These are phyloP conservation scores for Callorhinus ursinus DNA, from an alignment of 2,113 vertebrate genomes.

Conservation along the genomic window DNA sequence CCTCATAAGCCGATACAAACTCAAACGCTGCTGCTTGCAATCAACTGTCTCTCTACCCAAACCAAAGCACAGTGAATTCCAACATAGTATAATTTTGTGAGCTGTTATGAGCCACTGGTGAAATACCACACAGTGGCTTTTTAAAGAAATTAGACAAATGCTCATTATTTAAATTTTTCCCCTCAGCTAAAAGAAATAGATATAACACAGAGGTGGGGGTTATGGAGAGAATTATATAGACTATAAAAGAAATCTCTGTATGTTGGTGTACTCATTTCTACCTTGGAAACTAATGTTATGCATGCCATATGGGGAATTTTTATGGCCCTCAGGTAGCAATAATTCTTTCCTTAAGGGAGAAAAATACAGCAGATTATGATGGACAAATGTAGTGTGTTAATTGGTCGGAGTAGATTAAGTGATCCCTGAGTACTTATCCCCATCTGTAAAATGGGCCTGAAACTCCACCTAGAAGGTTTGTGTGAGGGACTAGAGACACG, in stretches of 20 bases:
- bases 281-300: slow-evolving; percentile 3
- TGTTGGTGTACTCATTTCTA: not conserved
- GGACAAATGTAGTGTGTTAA: not conserved
- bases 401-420: not conserved
- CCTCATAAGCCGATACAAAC: not conserved
- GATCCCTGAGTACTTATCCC: not conserved
- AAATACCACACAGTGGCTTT: not conserved
- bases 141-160: not conserved
- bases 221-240: slow-evolving; percentile 1
- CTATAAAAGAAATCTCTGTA: not conserved
- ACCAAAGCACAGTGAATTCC: not conserved
- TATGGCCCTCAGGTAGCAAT: not conserved
- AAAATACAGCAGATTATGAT: not conserved
- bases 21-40: not conserved
- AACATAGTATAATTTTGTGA: not conserved
- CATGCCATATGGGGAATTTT: not conserved
- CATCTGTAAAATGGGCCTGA: not conserved
- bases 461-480: not conserved
- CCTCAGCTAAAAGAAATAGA: slow-evolving; percentile 17
- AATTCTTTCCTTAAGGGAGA: slow-evolving; percentile 47
- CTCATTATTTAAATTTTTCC: not conserved
- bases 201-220: not conserved
- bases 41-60: not conserved
- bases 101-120: not conserved
- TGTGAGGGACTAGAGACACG: not conserved